Percentiles rank a stretch among this genome's conserved stretches.
phyloP scores from a whole-genome alignment of 2,113 vertebrate genomes.

The Ctenodactylus gundi region DNA sequence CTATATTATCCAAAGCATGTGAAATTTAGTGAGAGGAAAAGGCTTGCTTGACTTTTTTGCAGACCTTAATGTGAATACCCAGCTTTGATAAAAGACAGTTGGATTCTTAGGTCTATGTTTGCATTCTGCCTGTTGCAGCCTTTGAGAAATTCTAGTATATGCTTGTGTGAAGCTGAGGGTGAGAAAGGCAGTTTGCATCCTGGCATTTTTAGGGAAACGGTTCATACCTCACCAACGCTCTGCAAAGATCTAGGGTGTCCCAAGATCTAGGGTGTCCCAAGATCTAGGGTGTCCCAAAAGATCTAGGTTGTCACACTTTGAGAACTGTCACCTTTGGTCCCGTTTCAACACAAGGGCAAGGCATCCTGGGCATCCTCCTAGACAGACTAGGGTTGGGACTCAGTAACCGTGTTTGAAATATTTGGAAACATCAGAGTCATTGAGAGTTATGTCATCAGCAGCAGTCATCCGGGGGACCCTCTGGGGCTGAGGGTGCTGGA shows the following conservation, averaged over 20 bases:
- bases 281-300: too few species aligned
- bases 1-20: background rate
- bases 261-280: background rate
- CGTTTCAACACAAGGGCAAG: too few species aligned
- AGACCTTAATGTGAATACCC: background rate
- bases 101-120: background rate
- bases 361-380: too few species aligned
- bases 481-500: background rate
- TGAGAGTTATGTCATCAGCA: background rate
- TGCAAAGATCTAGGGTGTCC: background rate
- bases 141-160: background rate
- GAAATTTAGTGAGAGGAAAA: background rate
- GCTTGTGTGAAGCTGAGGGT: background rate
- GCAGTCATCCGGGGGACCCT: background rate
- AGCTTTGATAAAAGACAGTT: background rate
- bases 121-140: accelerated
- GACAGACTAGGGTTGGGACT: too few species aligned
- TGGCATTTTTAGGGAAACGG: too few species aligned
- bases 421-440: background rate
- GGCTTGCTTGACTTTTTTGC: background rate
- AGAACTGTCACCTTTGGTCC: background rate
- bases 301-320: too few species aligned
- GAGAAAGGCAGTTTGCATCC: background rate
- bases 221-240: background rate
- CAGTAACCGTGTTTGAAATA: background rate